A percentile compares a stretch with the other conserved stretches of the same genome.
Evolutionary conservation across 2,113 vertebrate species (phyloP).

Genomic region (Rhinoderma darwinii): DNA sequence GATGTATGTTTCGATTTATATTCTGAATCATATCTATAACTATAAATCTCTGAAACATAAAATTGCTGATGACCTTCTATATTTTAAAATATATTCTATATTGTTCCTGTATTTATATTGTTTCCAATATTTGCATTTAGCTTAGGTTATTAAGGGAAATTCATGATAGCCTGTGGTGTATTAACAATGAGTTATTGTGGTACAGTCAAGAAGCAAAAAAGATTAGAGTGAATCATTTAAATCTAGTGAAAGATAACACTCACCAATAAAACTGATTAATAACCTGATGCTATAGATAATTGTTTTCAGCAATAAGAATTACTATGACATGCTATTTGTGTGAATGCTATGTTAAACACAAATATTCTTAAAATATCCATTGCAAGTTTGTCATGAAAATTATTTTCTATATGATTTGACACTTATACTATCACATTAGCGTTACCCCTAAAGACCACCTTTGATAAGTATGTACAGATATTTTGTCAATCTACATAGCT

Average conservation of each 20-base stretch:
- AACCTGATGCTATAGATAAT: not conserved
- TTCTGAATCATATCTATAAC: not conserved
- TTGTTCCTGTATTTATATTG: not conserved
- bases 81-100: not conserved
- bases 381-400: not conserved
- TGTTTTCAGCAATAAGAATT: not conserved
- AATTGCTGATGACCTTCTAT: not conserved
- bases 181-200: not conserved
- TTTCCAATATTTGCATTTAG: not conserved
- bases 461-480: not conserved
- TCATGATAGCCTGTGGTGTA: not conserved
- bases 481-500: not conserved
- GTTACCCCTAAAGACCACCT: not conserved
- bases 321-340: not conserved
- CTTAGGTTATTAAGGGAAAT: not conserved
- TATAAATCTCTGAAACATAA: not conserved
- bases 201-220: not conserved
- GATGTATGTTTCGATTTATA: too few relatives aligned
- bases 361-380: not conserved
- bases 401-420: not conserved
- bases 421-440: not conserved
- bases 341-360: not conserved
- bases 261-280: slow-evolving; percentile 1
- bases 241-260: not conserved
- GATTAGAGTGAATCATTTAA: slow-evolving; percentile 13